Conservation (phyloP, 2,797 vertebrate species). For the Sarcophilus harrisii region DNA sequence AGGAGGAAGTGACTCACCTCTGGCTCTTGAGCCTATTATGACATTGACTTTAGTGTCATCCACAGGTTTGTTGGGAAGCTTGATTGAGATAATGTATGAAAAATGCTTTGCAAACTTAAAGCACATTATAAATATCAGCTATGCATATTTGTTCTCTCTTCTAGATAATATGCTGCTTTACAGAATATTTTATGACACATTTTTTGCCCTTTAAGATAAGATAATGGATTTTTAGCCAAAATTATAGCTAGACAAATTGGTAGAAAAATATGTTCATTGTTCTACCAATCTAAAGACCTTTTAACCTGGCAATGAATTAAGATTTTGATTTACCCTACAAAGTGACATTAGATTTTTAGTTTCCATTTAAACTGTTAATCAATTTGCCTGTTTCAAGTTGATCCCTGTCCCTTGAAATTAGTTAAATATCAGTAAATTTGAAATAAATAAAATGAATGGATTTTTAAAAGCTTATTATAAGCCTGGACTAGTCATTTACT, state of each 20-base stretch:
- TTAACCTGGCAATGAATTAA: background rate
- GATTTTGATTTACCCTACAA: background rate
- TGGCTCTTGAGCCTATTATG: background rate
- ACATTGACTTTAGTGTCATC: background rate
- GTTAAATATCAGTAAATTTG: background rate
- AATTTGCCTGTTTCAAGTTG: background rate
- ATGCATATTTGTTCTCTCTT: background rate
- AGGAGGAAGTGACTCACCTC: background rate
- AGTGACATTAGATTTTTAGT: background rate
- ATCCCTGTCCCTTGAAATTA: background rate
- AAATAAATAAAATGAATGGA: background rate
- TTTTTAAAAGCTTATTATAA: background rate
- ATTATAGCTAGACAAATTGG: background rate
- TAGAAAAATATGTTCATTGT: background rate
- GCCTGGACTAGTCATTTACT: background rate
- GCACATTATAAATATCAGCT: background rate
- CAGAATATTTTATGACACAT: background rate
- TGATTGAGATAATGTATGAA: background rate
- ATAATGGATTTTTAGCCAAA: background rate
- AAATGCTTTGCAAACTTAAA: background rate
- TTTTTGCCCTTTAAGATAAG: background rate
- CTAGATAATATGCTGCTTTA: background rate
- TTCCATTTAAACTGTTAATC: background rate
- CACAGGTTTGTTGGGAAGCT: background rate
- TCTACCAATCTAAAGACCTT: background rate